phyloP scores from a whole-genome alignment of 2,797 vertebrate genomes.

The Amblyraja radiata region DNA sequence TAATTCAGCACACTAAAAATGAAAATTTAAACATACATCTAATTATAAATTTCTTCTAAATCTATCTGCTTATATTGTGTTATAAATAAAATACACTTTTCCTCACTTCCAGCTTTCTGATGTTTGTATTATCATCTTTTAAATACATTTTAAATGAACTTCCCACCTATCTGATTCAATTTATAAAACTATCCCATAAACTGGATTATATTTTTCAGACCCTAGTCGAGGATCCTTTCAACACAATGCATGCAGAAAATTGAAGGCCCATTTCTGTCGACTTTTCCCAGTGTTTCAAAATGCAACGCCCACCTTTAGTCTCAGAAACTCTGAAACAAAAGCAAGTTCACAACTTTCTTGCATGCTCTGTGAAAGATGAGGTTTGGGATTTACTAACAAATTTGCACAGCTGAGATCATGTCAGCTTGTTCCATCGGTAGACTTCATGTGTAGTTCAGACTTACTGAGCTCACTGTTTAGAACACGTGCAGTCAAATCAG shows the following conservation, averaged over 20 bases:
- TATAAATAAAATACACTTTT: background rate
- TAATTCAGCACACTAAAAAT: conserved; percentile 39
- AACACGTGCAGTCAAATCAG: too few relatives aligned
- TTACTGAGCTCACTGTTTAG: too few relatives aligned
- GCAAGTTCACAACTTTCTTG: too few relatives aligned
- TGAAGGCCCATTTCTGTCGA: background rate
- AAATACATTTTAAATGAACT: background rate
- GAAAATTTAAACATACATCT: background rate
- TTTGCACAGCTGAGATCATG: too few relatives aligned
- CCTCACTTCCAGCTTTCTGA: background rate
- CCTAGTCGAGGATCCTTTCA: background rate
- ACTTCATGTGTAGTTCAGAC: too few relatives aligned
- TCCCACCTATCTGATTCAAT: background rate
- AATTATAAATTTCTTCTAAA: background rate
- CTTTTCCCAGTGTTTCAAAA: too few relatives aligned
- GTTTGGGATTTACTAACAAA: too few relatives aligned
- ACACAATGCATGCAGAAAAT: background rate
- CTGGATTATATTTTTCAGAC: background rate
- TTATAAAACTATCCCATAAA: background rate
- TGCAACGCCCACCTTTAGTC: too few relatives aligned
- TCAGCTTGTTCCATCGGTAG: too few relatives aligned
- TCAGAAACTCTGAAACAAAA: too few relatives aligned
- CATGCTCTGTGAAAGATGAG: too few relatives aligned
- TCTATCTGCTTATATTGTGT: background rate
- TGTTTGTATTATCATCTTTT: background rate